Evolutionary conservation across 2,888 invertebrate genomes (phyloP), one percentile per base, ranked within the genome.

Genomic region (Brenthis daphne): DNA sequence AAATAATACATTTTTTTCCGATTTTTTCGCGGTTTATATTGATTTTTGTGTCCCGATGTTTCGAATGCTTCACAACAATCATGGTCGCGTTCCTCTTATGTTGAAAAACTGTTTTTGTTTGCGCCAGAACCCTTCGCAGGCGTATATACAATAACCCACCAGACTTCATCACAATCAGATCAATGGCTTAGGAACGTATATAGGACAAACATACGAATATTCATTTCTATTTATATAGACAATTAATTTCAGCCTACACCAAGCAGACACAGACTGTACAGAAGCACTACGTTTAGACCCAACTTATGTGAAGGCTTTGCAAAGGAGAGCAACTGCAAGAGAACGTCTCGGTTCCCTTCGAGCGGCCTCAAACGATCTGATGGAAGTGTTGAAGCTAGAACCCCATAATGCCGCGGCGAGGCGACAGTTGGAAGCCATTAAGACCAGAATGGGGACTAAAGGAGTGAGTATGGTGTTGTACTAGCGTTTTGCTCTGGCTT

Each of bases 291-390:
- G 94, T 69, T 87, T 98, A 6, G 97, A 98, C 83, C 93, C 94
- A 0, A 94, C 94, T 0, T 98, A 98, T 77, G 95, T 96, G 0
- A 99, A 99, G 88, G 98, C 98, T 0, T 94, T 96, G 73, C 96
- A 96, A 75, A 94, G 98, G 1, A 94, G 98, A 75, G 97, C 97
- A 76, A 94, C 95, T 69, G 97, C 96, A 0, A 94, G 97, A 69
- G 95, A 96, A 79, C 94, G 93, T 6, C 89, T 97, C 0, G 95
- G 96, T 43, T 96, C 96, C 57, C 93, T 95, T 20, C 89, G 94
- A 20, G 94, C 95, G 55, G 98, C 98, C 0, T 94, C 95, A 53
- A 86, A 88, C 47, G 98, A 98, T 85, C 94, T 97, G 70, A 86
- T 91, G 48, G 94, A 94, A 76, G 95, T 97, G 0, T 84, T 98